Percentiles rank a stretch among this genome's conserved stretches.
Evolutionary conservation across 2,888 invertebrate species (phyloP).

Genomic region (Desoria tigrina): DNA sequence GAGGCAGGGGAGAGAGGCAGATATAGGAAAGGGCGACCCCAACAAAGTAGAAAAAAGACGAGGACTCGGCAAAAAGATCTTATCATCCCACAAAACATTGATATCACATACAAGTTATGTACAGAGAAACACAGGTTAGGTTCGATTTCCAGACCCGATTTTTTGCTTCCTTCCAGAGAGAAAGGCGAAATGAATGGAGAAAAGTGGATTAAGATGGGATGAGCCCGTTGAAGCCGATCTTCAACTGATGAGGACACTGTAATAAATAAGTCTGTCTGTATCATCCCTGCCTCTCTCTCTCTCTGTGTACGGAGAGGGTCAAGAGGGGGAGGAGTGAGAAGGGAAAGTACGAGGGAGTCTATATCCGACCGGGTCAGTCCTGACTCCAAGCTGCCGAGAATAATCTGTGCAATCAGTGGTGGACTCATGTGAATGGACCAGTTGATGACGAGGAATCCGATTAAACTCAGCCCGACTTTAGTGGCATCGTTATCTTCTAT

Average conservation of each 20-base stretch:
- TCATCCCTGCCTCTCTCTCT: neutral
- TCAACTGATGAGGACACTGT: constrained; percentile 10
- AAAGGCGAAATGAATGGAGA: constrained; percentile 19
- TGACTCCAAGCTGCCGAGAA: constrained; percentile 35
- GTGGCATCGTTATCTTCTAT: constrained; percentile 21
- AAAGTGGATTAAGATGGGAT: constrained; percentile 18
- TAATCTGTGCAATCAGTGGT: constrained; percentile 47
- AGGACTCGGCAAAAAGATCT: constrained; percentile 10
- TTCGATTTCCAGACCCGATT: too few relatives aligned
- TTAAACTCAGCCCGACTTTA: constrained; percentile 32
- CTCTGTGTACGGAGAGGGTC: neutral
- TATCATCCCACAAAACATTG: constrained; percentile 13
- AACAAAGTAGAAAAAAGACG: neutral
- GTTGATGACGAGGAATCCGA: constrained; percentile 49
- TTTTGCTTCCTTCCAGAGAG: neutral
- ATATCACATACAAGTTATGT: constrained; percentile 9
- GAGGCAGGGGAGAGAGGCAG: neutral
- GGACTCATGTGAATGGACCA: constrained; percentile 33
- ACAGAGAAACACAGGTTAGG: neutral
- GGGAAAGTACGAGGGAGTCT: neutral
- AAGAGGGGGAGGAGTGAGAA: constrained; percentile 3
- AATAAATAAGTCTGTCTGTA: constrained; percentile 2
- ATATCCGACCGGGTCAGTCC: too few relatives aligned
- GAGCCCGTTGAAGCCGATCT: constrained; percentile 6
- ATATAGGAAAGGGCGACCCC: neutral